These are phyloP conservation scores for Hexactinellida sp. DNA, from an alignment of 37 sponge, comb jelly and placozoan species.

Conservation along the genomic window DNA sequence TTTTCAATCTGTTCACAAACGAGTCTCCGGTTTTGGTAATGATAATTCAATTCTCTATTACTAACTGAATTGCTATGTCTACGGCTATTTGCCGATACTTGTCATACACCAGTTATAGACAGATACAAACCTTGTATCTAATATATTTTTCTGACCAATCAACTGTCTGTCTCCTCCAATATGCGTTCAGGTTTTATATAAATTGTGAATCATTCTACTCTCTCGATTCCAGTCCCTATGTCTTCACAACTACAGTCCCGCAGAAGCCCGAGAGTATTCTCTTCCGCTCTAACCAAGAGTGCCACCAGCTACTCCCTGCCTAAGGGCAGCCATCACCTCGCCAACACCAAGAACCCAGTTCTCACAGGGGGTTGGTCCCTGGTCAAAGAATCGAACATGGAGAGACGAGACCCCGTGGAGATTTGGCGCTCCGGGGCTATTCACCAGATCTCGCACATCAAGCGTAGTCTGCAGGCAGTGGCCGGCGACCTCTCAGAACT, in stretches of 20 bases:
- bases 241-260: background rate
- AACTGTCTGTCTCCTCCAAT: background rate
- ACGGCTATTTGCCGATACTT: too few species aligned
- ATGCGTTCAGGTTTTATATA: background rate
- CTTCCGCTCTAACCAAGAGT: background rate
- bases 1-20: too few species aligned
- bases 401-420: background rate
- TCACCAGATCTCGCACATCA: constrained; percentile 3
- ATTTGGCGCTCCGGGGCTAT: background rate
- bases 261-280: background rate
- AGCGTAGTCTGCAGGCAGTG: background rate
- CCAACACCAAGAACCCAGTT: background rate
- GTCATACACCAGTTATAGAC: too few species aligned
- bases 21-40: too few species aligned
- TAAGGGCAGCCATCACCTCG: background rate
- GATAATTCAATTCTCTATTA: too few species aligned
- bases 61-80: too few species aligned
- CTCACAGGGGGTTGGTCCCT: background rate
- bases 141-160: background rate
- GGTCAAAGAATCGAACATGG: background rate
- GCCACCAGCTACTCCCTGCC: background rate
- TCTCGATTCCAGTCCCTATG: too few species aligned
- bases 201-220: too few species aligned
- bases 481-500: background rate
- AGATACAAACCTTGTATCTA: background rate